Conservation (phyloP, 1,140 invertebrate species). For the Nasonia giraulti region DNA sequence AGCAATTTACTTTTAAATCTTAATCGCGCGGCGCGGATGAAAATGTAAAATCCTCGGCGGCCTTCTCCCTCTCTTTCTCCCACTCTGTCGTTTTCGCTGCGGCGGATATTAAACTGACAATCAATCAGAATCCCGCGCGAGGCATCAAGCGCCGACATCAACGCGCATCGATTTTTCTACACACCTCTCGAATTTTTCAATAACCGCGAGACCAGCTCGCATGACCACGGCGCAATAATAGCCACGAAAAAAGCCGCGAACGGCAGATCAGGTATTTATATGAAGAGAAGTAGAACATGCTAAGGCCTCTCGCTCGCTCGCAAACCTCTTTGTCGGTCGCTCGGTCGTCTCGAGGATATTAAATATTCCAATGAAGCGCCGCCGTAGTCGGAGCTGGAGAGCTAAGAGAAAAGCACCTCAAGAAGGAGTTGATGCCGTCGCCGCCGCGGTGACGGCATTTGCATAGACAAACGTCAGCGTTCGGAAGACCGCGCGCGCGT, state of each 20-base stretch:
- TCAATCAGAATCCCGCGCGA: background rate
- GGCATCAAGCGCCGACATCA: background rate
- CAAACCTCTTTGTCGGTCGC: too few relatives aligned
- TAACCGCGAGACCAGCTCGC: too few relatives aligned
- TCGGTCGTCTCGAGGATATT: slow-evolving; percentile 11
- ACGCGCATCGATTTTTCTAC: background rate
- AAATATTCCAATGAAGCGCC: slow-evolving; percentile 58
- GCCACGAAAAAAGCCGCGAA: too few relatives aligned
- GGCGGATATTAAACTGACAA: background rate
- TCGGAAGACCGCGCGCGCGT: background rate
- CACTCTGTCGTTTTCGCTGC: background rate
- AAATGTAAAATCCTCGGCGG: background rate
- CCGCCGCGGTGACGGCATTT: slow-evolving; percentile 46
- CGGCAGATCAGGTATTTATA: too few relatives aligned
- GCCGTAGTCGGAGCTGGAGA: background rate
- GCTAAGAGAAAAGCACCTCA: background rate
- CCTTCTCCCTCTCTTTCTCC: too few relatives aligned
- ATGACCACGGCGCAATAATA: background rate
- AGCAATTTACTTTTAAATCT: background rate
- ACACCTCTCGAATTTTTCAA: background rate
- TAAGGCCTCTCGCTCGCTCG: too few relatives aligned
- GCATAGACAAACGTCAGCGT: slow-evolving; percentile 60
- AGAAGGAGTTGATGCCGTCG: background rate
- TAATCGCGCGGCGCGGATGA: background rate
- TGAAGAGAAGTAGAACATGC: too few relatives aligned